Evolutionary conservation across 2,888 invertebrate genomes (phyloP).

Genomic region (Synanthedon tipuliformis): DNA sequence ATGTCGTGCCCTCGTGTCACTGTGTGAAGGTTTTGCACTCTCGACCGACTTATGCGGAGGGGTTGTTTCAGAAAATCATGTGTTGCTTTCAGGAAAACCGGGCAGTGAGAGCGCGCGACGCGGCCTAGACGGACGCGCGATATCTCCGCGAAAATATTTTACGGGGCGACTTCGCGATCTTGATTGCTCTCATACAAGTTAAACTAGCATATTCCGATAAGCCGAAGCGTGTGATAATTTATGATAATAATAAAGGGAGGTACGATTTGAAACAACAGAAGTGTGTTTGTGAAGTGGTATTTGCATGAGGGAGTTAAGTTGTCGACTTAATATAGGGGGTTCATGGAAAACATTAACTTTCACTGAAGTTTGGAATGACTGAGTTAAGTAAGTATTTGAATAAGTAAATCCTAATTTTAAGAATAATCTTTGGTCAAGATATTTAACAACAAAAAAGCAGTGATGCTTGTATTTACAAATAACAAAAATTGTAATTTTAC

Average conservation of each 20-base stretch:
- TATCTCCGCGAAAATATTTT: background rate
- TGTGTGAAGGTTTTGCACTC: constrained; percentile 68
- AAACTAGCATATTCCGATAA: constrained; percentile 23
- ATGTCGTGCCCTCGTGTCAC: constrained; percentile 60
- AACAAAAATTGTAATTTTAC: no score
- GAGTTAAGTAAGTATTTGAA: constrained; percentile 42
- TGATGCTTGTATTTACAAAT: no score
- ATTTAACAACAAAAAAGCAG: no score
- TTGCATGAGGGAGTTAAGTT: background rate
- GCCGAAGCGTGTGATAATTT: constrained; percentile 18
- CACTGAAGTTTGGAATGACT: constrained; percentile 55
- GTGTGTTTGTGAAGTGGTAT: background rate
- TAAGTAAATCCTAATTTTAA: no score
- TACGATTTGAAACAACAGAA: constrained; percentile 2
- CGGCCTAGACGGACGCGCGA: constrained; percentile 24
- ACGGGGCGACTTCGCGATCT: background rate
- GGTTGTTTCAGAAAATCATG: constrained; percentile 61
- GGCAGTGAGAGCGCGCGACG: constrained; percentile 16
- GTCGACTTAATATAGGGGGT: constrained; percentile 13
- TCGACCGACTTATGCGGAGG: constrained; percentile 58
- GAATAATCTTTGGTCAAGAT: no score
- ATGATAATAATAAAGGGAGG: constrained; percentile 21
- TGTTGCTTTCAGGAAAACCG: constrained; percentile 53
- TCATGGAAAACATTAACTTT: constrained; percentile 37
- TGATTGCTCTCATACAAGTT: background rate